Evolutionary conservation across 2,113 vertebrate species (phyloP).

Genomic region (Orycteropus afer): DNA sequence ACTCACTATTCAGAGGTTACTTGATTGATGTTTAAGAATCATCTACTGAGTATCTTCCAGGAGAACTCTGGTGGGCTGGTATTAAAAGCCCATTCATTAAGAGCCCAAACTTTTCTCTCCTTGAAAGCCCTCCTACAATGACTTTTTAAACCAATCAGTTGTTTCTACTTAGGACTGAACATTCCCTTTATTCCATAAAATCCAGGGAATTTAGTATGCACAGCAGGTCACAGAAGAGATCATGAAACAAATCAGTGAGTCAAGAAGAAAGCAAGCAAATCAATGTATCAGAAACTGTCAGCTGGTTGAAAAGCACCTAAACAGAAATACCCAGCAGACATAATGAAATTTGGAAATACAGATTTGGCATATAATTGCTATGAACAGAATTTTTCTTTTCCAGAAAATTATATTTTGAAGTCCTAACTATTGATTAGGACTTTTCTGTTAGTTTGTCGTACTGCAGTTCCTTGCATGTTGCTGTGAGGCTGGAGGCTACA

Average conservation of each 20-base stretch:
- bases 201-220: not conserved
- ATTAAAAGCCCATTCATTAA: not conserved
- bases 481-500: too few relatives aligned
- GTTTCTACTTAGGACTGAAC: not conserved
- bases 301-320: not conserved
- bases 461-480: too few relatives aligned
- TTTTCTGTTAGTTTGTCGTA: too few relatives aligned
- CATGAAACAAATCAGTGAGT: not conserved
- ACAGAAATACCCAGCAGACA: not conserved
- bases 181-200: not conserved
- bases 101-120: not conserved
- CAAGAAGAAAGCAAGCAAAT: not conserved
- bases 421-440: not conserved
- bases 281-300: not conserved
- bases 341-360: conserved; percentile 10
- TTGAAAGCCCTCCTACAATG: not conserved
- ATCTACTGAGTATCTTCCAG: not conserved
- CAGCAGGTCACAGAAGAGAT: not conserved
- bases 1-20: not conserved
- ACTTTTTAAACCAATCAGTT: not conserved
- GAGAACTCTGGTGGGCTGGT: not conserved
- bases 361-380: not conserved
- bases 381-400: not conserved
- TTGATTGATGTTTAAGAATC: not conserved
- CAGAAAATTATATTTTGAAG: not conserved